phyloP scores from a whole-genome alignment of 2,113 vertebrate genomes.

The Scortum barcoo region DNA sequence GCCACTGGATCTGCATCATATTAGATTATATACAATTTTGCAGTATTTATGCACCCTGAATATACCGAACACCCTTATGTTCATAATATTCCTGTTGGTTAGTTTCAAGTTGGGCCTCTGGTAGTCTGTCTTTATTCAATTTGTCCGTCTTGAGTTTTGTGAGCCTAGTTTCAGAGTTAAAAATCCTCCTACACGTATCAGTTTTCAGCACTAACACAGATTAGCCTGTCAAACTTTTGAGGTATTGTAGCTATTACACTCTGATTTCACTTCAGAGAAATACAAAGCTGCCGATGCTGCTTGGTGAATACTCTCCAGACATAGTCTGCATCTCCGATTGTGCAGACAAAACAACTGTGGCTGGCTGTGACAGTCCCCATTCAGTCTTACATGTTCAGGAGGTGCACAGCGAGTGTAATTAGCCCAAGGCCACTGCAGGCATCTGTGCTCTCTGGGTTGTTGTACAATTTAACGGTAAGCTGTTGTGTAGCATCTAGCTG shows the following conservation, averaged over 20 bases:
- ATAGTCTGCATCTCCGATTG: background rate
- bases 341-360: background rate
- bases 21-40: background rate
- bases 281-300: background rate
- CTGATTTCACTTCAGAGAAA: background rate
- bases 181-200: background rate
- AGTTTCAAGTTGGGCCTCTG: background rate
- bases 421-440: conserved; percentile 30
- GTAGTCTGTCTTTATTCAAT: background rate
- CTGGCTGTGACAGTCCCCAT: conserved; percentile 12
- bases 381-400: conserved; percentile 21
- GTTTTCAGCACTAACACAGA: background rate
- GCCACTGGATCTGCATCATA: background rate
- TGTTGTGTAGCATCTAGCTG: conserved; percentile 18
- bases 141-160: background rate
- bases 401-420: conserved; percentile 31
- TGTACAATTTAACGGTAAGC: conserved; percentile 21
- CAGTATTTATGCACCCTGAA: background rate
- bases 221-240: background rate
- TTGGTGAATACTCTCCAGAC: background rate
- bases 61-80: background rate
- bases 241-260: background rate
- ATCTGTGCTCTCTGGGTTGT: conserved; percentile 17
- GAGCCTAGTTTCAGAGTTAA: background rate
- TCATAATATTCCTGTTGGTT: background rate